These are phyloP conservation scores for Brienomyrus brachyistius DNA, from an alignment of 2,113 vertebrate genomes.

Conservation along the genomic window DNA sequence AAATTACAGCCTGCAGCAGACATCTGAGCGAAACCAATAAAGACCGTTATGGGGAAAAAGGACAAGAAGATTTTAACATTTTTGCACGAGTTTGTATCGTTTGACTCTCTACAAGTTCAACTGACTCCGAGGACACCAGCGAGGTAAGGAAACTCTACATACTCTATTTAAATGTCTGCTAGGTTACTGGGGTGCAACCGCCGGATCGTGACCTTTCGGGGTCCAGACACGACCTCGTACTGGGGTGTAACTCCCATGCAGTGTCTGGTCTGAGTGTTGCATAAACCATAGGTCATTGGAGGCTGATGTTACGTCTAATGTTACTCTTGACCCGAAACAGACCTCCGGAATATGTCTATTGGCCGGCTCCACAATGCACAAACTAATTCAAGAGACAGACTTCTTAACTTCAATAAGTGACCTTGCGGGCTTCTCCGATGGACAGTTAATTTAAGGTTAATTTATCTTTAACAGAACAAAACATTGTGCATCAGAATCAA, in stretches of 20 bases:
- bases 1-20: not conserved
- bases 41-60: not conserved
- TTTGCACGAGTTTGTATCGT: not conserved
- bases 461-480: not conserved
- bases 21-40: not conserved
- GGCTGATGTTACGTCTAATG: conserved; percentile 14
- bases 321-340: conserved; percentile 28
- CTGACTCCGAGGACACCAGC: not conserved
- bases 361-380: conserved; percentile 20
- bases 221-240: not conserved
- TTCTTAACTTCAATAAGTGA: conserved; percentile 1
- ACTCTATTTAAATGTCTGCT: not conserved
- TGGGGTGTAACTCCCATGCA: not conserved
- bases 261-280: conserved; percentile 10
- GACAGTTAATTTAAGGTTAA: not conserved
- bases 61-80: not conserved
- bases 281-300: conserved; percentile 32
- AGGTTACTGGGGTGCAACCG: not conserved
- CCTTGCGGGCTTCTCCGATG: not conserved
- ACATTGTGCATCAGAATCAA: not conserved
- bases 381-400: conserved; percentile 5
- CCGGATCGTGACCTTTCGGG: not conserved
- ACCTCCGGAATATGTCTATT: conserved; percentile 22
- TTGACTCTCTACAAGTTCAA: not conserved
- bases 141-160: conserved; percentile 20